Evolutionary conservation across 2,888 invertebrate species (phyloP), one percentile per base, ranked within the genome.

Genomic region (Dione vanillae): DNA sequence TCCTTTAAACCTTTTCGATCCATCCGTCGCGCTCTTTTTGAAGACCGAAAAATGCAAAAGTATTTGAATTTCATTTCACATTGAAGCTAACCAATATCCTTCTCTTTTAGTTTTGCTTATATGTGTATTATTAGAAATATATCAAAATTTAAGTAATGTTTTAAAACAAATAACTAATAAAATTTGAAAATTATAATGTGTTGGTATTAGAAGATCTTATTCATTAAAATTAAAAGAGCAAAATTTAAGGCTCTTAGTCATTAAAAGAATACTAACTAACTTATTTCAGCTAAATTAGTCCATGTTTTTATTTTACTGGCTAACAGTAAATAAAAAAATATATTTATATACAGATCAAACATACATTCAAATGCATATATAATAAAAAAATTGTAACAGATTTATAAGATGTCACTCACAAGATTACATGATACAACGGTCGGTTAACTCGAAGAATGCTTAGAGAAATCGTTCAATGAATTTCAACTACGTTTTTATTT

Each of bases 351-450:
- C 41, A 62, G 27, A 41, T 10, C n/a, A 7, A 27, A 3, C 5
- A 5, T 27, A 61, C 27, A 7, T 45, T 11, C n/a, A 54, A n/a
- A n/a, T 16, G 37, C 11, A 37, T 37, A 11, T 16, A 56, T 37
- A 37, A 45, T n/a, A 27, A 27, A 45, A 74, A 62, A 37, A 47
- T 70, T 47, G 43, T 61, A 70, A 35, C 64, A 27, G 43, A 65
- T 89, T 91, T 88, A 92, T 91, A 89, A 83, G 87, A 90, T 91
- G 91, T 92, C 91, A 88, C 37, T 92, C 91, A 91, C 91, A 84
- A 88, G 91, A 91, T 92, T 85, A 90, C 91, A 92, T 92, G 88
- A 87, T 90, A 92, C 90, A 91, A 81, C 84, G 82, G 80, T 83
- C 83, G 79, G 85, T 88, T 88, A 77, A 83, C 84, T 82, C 84